These are phyloP conservation scores for Heptranchias perlo DNA, from an alignment of 2,113 vertebrate genomes.

Conservation along the genomic window DNA sequence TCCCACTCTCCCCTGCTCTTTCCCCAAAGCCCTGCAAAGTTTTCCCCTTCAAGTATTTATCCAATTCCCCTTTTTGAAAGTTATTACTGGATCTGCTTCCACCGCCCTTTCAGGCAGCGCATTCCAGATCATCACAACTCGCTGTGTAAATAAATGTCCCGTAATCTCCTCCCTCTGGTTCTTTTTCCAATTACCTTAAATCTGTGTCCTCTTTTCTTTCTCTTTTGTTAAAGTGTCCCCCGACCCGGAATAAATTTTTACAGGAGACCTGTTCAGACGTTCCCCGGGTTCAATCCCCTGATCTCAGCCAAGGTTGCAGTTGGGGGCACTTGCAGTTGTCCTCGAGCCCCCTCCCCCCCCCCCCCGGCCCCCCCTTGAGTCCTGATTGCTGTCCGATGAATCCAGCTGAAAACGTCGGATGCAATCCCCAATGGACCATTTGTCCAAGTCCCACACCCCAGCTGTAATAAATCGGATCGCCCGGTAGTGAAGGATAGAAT, in stretches of 20 bases:
- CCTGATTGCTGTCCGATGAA: too few relatives aligned
- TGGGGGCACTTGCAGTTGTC: too few relatives aligned
- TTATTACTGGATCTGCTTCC: background rate
- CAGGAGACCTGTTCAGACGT: background rate
- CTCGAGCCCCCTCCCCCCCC: too few relatives aligned
- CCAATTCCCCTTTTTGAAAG: background rate
- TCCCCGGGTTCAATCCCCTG: too few relatives aligned
- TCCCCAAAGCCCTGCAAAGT: background rate
- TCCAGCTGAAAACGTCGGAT: too few relatives aligned
- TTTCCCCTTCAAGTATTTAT: background rate
- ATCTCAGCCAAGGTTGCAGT: too few relatives aligned
- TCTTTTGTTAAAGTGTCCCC: background rate
- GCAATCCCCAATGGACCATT: too few relatives aligned
- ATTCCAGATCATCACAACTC: background rate
- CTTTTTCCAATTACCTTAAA: background rate
- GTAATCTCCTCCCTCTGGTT: background rate
- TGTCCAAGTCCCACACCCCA: too few relatives aligned
- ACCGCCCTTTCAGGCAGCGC: background rate
- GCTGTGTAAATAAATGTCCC: background rate
- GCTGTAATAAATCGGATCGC: too few relatives aligned
- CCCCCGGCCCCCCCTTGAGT: too few relatives aligned
- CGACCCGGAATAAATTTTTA: background rate
- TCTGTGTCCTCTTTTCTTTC: background rate
- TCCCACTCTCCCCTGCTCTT: background rate
- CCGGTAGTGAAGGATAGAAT: too few relatives aligned